Evolutionary conservation across 2,113 vertebrate genomes (phyloP).

Genomic region (Trochalopteron elliotii): DNA sequence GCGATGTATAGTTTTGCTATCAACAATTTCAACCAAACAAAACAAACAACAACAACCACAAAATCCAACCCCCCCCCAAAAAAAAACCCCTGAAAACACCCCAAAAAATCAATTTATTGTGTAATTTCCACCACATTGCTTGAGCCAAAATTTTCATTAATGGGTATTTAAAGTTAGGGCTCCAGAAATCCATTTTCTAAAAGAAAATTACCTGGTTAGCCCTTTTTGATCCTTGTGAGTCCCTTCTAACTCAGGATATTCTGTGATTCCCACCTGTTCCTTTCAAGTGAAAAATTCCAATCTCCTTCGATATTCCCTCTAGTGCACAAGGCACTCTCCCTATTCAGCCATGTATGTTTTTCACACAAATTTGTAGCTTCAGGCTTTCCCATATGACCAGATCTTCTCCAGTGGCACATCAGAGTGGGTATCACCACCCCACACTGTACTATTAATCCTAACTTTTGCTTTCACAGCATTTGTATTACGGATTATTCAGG

Average conservation of each 20-base stretch:
- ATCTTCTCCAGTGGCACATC: background rate
- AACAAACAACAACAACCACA: too few relatives aligned
- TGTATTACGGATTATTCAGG: background rate
- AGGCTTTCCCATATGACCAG: background rate
- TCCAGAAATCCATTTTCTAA: background rate
- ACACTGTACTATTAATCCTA: background rate
- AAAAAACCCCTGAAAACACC: background rate
- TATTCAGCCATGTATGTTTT: accelerated
- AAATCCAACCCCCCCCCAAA: too few relatives aligned
- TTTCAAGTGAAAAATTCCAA: background rate
- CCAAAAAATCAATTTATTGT: background rate
- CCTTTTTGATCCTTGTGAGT: background rate
- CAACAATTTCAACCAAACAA: background rate
- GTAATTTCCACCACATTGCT: accelerated
- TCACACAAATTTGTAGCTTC: background rate
- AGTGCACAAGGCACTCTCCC: background rate
- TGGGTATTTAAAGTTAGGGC: background rate
- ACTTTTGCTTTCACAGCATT: background rate
- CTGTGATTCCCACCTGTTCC: background rate
- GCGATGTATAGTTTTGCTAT: background rate
- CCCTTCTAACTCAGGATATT: background rate
- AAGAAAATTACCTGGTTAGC: background rate
- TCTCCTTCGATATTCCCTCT: background rate
- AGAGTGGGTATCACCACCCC: background rate
- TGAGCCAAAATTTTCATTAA: background rate